These are phyloP conservation scores for Abrostola tripartita DNA, from an alignment of 2,888 invertebrate genomes.

Conservation along the genomic window DNA sequence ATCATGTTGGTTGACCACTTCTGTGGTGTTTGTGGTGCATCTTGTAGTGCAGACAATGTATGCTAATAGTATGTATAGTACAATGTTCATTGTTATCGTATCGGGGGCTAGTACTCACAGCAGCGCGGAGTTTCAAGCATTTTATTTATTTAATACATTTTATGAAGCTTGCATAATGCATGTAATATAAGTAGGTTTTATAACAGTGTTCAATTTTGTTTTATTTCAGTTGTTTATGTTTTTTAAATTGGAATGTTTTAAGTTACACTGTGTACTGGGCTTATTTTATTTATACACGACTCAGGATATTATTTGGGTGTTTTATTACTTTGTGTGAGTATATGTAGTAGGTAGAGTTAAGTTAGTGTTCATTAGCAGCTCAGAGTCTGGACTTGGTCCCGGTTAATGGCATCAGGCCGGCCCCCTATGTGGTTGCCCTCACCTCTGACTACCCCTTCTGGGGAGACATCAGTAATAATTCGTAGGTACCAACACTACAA, in stretches of 20 bases:
- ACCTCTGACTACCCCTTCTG: too few species aligned
- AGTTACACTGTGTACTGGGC: neutral
- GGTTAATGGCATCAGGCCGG: too few species aligned
- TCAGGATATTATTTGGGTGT: too few species aligned
- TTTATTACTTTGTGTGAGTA: too few species aligned
- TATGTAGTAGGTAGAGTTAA: too few species aligned
- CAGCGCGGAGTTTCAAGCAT: neutral
- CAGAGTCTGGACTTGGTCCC: too few species aligned
- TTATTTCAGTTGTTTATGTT: neutral
- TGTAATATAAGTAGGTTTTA: neutral
- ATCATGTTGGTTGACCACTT: conserved; percentile 3
- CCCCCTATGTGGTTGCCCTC: too few species aligned
- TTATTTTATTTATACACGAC: too few species aligned
- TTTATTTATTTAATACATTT: neutral
- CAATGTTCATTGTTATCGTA: neutral
- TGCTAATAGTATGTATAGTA: neutral
- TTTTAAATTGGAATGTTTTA: neutral
- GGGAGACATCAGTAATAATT: too few species aligned
- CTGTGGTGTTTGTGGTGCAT: neutral
- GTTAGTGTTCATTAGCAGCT: too few species aligned
- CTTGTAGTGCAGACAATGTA: neutral
- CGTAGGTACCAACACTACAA: too few species aligned
- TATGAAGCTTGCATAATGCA: neutral
- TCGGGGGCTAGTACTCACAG: neutral
- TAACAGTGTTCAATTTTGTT: neutral